Conservation (phyloP, 2,113 vertebrate genomes). For the Psephotus haematonotus region DNA sequence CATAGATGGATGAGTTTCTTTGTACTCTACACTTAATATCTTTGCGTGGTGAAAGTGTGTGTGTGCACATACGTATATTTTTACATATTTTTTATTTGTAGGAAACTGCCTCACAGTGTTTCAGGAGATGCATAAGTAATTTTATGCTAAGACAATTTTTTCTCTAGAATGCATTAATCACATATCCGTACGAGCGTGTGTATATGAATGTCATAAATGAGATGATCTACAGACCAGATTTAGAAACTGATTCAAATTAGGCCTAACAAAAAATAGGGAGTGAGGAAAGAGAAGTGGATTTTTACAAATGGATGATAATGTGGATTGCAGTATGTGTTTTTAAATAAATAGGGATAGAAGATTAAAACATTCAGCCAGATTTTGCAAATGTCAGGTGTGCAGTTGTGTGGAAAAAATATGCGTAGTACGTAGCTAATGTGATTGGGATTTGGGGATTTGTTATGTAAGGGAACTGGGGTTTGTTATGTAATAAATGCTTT, state of each 20-base stretch:
- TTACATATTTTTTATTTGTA: background rate
- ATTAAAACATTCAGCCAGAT: background rate
- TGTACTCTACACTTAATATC: background rate
- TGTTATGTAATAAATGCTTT: background rate
- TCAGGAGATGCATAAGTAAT: background rate
- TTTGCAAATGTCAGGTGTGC: constrained; percentile 21
- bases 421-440: background rate
- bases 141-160: background rate
- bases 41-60: background rate
- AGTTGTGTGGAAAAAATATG: constrained; percentile 30
- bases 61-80: background rate
- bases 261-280: background rate
- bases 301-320: background rate
- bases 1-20: background rate
- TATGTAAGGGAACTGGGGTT: constrained; percentile 19
- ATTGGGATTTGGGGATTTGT: constrained; percentile 28
- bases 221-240: background rate
- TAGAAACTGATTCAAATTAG: background rate
- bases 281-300: background rate
- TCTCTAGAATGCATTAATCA: background rate
- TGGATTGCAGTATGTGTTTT: background rate
- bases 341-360: background rate
- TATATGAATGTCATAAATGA: background rate
- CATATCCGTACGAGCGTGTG: fast-evolving
- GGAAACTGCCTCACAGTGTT: background rate